These are phyloP conservation scores for Adelognathus sp. DNA, from an alignment of 2,888 invertebrate genomes.

Conservation along the genomic window DNA sequence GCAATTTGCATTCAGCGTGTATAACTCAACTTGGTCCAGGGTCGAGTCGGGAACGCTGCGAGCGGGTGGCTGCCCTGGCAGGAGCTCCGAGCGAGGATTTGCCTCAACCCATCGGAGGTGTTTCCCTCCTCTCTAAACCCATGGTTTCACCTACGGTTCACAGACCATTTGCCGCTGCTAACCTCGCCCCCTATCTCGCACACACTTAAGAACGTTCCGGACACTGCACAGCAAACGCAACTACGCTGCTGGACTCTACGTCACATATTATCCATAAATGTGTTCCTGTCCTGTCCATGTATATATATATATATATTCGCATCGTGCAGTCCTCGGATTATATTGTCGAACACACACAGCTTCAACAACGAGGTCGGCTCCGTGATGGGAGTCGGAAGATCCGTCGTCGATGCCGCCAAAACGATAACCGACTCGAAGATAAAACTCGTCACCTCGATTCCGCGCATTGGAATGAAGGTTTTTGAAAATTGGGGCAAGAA, in stretches of 20 bases:
- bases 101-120: not conserved
- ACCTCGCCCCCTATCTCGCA: conserved; percentile 18
- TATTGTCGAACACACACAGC: not conserved
- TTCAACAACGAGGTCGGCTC: not conserved
- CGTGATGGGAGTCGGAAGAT: not conserved
- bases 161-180: conserved; percentile 51
- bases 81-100: conserved; percentile 8
- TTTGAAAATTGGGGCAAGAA: not conserved
- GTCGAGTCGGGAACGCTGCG: conserved; percentile 30
- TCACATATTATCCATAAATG: conserved; percentile 47
- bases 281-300: no score
- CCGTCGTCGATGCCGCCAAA: not conserved
- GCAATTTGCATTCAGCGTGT: conserved; percentile 59
- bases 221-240: not conserved
- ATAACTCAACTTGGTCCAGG: conserved; percentile 55
- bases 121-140: not conserved
- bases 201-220: conserved; percentile 12
- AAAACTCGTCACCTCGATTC: not conserved
- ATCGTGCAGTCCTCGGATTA: no score
- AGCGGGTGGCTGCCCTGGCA: conserved; percentile 3
- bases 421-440: not conserved
- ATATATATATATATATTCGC: no score
- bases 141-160: conserved; percentile 45
- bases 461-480: not conserved
- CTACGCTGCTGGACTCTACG: not conserved